A percentile compares a stretch with the other conserved stretches of the same genome.
Evolutionary conservation across 1,140 invertebrate species (phyloP).

Genomic region (Diachasma alloeum): DNA sequence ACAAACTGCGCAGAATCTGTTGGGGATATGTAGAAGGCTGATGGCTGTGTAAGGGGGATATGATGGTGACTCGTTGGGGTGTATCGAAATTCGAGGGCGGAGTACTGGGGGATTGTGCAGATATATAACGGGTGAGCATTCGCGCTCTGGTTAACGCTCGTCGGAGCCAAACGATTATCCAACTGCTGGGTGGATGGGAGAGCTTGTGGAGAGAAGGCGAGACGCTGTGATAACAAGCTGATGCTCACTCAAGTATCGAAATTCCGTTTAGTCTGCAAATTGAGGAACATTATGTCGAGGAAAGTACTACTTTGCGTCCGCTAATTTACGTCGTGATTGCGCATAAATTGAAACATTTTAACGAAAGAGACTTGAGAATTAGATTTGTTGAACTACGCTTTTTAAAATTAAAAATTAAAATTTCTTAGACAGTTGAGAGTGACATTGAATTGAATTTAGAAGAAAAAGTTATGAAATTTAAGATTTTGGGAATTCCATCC

Average conservation of each 20-base stretch:
- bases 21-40: not conserved
- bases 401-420: no score
- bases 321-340: not conserved
- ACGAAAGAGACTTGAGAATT: no score
- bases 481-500: no score
- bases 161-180: not conserved
- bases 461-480: no score
- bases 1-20: conserved; percentile 27
- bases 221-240: not conserved
- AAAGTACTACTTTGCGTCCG: not conserved
- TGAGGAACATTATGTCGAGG: not conserved
- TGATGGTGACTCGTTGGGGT: conserved; percentile 3
- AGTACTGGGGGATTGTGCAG: not conserved
- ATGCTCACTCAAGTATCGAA: conserved; percentile 5
- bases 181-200: not conserved
- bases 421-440: no score
- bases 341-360: not conserved
- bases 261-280: conserved; percentile 11
- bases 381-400: no score
- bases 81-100: conserved; percentile 15
- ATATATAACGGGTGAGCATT: not conserved
- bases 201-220: not conserved
- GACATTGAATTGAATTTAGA: no score
- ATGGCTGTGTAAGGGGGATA: not conserved
- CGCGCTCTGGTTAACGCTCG: not conserved